Conservation (phyloP, 1,140 invertebrate species). For the Whitmania pigra region DNA sequence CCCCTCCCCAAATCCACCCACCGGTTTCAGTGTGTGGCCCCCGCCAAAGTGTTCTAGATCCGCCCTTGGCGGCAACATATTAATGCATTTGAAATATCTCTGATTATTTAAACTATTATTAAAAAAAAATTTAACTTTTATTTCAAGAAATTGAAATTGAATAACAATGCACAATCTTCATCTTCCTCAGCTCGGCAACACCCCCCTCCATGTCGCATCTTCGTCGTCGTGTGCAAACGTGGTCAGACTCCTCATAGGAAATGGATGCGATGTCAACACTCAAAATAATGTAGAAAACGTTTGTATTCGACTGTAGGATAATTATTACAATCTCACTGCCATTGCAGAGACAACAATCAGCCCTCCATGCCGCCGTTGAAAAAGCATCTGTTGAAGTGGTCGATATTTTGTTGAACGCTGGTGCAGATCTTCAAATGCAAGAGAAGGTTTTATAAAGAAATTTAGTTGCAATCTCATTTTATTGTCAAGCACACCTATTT, state of each 20-base stretch:
- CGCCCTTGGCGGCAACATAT: not conserved
- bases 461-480: not conserved
- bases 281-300: constrained; percentile 38
- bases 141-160: no score
- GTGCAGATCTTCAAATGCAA: constrained; percentile 52
- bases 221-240: constrained; percentile 37
- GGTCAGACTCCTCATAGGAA: constrained; percentile 34
- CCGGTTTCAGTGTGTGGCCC: no score
- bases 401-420: constrained; percentile 52
- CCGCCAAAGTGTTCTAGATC: no score
- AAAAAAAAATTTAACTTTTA: no score
- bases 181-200: constrained; percentile 38
- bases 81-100: not conserved
- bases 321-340: no score
- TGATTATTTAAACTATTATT: no score
- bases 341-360: constrained; percentile 52
- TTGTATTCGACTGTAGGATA: no score
- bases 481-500: not conserved
- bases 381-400: constrained; percentile 57
- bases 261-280: constrained; percentile 40
- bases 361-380: constrained; percentile 61
- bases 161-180: no score
- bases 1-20: no score
- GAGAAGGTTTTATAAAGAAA: constrained; percentile 47
- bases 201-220: constrained; percentile 40